These are phyloP conservation scores for Beroe ovata DNA, from an alignment of 37 sponge, comb jelly and placozoan genomes.

Conservation along the genomic window DNA sequence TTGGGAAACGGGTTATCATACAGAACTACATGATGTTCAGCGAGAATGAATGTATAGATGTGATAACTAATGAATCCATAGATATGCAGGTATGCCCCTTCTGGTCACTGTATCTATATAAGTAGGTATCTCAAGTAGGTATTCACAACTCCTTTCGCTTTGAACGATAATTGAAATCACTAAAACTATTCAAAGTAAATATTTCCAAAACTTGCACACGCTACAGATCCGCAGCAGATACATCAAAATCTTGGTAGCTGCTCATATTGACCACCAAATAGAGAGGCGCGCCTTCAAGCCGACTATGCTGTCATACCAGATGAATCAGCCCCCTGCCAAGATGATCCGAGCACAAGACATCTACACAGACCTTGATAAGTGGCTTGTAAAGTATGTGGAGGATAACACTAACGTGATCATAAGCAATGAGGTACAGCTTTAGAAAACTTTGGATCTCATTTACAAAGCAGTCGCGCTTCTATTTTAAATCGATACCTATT, in stretches of 20 bases:
- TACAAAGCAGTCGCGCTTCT: too few species aligned
- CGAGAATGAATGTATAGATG: slow-evolving; percentile 37
- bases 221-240: slow-evolving; percentile 37
- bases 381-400: slow-evolving; percentile 46
- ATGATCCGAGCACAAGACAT: not conserved
- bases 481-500: too few species aligned
- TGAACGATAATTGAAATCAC: too few species aligned
- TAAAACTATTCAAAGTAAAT: not conserved
- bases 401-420: slow-evolving; percentile 39
- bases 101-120: too few species aligned
- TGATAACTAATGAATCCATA: slow-evolving; percentile 40
- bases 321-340: not conserved
- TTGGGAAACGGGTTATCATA: slow-evolving; percentile 1
- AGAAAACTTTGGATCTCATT: too few species aligned
- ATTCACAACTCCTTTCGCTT: too few species aligned
- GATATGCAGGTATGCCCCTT: slow-evolving; percentile 59
- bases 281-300: not conserved
- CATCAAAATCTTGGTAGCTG: slow-evolving; percentile 40
- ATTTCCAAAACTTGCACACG: too few species aligned
- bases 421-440: not conserved
- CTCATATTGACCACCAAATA: slow-evolving; percentile 53
- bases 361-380: slow-evolving; percentile 36
- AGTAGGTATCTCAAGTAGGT: too few species aligned
- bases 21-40: slow-evolving; percentile 48
- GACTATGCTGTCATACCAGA: slow-evolving; percentile 33